These are phyloP conservation scores for Aramus guarauna DNA, from an alignment of 2,113 vertebrate genomes.

Conservation along the genomic window DNA sequence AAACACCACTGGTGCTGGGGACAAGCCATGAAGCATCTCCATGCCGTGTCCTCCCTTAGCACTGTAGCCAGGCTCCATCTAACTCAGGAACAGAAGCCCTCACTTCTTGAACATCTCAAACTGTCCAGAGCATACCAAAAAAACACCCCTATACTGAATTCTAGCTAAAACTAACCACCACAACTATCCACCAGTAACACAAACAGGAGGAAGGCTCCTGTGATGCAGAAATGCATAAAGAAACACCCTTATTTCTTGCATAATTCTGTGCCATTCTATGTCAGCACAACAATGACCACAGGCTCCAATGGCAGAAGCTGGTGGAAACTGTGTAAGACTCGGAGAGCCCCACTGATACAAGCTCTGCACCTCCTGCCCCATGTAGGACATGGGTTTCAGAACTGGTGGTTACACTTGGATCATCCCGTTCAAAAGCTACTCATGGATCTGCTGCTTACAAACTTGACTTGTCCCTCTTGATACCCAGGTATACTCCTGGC, in stretches of 20 bases:
- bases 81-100: not conserved
- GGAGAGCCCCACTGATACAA: not conserved
- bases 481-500: not conserved
- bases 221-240: not conserved
- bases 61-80: not conserved
- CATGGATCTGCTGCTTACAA: not conserved
- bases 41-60: not conserved
- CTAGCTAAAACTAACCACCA: not conserved
- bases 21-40: not conserved
- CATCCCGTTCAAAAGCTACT: not conserved
- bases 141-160: not conserved
- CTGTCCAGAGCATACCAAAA: not conserved
- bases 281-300: not conserved
- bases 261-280: not conserved
- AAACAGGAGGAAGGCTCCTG: not conserved
- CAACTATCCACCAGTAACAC: not conserved
- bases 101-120: not conserved
- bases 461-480: not conserved
- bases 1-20: not conserved
- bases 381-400: not conserved
- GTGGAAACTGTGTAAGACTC: not conserved
- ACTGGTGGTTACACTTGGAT: not conserved
- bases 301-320: rapidly evolving
- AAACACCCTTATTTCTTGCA: not conserved
- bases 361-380: not conserved